Percentiles rank a stretch among this genome's conserved stretches.
Evolutionary conservation across 2,888 invertebrate genomes (phyloP).

Genomic region (Campaea margaritaria): DNA sequence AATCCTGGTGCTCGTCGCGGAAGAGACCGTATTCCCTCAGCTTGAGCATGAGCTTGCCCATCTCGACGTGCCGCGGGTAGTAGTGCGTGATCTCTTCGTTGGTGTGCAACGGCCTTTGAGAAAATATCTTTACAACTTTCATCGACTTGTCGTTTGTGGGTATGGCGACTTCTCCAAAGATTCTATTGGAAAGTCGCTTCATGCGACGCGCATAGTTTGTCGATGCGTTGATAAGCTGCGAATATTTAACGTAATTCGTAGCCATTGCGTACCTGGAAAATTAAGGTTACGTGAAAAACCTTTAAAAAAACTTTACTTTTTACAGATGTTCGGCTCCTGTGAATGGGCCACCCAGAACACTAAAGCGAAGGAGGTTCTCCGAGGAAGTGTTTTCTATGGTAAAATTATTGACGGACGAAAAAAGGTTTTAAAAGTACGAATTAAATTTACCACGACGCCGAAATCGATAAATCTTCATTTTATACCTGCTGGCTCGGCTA

Average conservation of each 20-base stretch:
- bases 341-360: too few species aligned
- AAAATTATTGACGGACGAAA: too few species aligned
- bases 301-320: background rate
- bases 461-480: too few species aligned
- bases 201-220: constrained; percentile 94
- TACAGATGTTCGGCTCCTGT: too few species aligned
- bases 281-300: constrained; percentile 6
- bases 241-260: constrained; percentile 89
- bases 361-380: too few species aligned
- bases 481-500: too few species aligned
- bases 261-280: constrained; percentile 62
- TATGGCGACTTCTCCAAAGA: constrained; percentile 94
- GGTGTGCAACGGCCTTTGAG: constrained; percentile 90
- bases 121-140: constrained; percentile 92
- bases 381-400: too few species aligned
- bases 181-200: constrained; percentile 93
- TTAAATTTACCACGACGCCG: too few species aligned
- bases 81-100: constrained; percentile 90
- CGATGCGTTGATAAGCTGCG: constrained; percentile 87
- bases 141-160: constrained; percentile 90
- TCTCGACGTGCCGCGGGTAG: constrained; percentile 94
- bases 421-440: too few species aligned
- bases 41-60: constrained; percentile 88
- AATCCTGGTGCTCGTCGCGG: constrained; percentile 95
- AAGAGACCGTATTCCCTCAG: constrained; percentile 92